These are phyloP conservation scores for Acanthopleura granulata DNA, from an alignment of 2,888 invertebrate genomes.

Conservation along the genomic window DNA sequence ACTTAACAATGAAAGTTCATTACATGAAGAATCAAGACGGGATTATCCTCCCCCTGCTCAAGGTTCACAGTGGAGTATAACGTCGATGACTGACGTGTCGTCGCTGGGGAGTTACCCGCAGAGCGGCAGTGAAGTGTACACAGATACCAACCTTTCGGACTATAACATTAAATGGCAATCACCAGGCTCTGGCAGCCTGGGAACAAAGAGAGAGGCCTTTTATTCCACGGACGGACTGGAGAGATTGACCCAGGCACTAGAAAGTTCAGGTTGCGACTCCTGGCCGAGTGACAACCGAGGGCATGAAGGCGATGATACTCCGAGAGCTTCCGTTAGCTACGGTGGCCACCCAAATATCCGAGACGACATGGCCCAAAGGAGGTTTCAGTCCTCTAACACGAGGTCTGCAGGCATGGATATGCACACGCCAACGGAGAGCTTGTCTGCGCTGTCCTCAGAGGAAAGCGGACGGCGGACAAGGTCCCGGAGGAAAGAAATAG, in stretches of 20 bases:
- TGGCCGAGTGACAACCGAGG: background rate
- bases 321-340: background rate
- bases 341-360: background rate
- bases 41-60: conserved; percentile 12
- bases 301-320: conserved; percentile 7
- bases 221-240: background rate
- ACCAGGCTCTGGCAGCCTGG: background rate
- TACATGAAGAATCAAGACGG: conserved; percentile 34
- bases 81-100: background rate
- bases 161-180: conserved; percentile 6
- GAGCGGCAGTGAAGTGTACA: conserved; percentile 1
- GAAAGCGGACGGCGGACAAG: conserved; percentile 10
- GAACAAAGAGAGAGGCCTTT: background rate
- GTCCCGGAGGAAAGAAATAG: conserved; percentile 20
- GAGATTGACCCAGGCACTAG: background rate
- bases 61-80: conserved; percentile 10
- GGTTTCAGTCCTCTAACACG: background rate
- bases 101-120: conserved; percentile 12
- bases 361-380: background rate
- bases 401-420: background rate
- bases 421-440: background rate
- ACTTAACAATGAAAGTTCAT: conserved; percentile 44
- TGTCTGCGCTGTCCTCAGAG: conserved; percentile 11
- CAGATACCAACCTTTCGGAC: background rate
- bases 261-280: background rate